Evolutionary conservation across 2,797 vertebrate species (phyloP), one percentile per base, ranked within the genome.

Genomic region (Characodon lateralis): DNA sequence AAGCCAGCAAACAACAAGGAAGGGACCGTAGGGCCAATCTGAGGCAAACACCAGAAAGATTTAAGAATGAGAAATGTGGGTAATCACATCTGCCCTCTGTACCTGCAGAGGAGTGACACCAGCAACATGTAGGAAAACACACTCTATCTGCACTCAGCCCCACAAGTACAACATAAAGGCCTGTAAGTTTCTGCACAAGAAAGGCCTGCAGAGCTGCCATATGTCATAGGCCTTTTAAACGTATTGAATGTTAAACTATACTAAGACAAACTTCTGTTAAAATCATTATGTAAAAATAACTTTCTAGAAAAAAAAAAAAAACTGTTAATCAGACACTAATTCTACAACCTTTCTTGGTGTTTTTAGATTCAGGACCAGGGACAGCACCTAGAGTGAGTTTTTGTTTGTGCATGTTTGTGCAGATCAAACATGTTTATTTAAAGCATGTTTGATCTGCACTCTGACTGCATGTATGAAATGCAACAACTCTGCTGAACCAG

Each of bases 101-200:
- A 68, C 65, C 65, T 68, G 65, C 39, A n/a, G 12, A 24, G 41
- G 24, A 68, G 41, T 68, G 39, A 68, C 65, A 68, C 65, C 65
- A 68, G 24, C 41, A 68, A 46, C 65, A 41, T 18, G 24, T 18
- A 66, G 10, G 22, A 22, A 65, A 5, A 20, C 31, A 20, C 61
- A 24, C 1, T 66, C 3, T 35, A 41, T 43, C 22, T 24, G 22
- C 18, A 41, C 20, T 66, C 39, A 66, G 20, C 22, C 39, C 22
- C 0, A 5, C 12, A 46, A 7, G 22, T 39, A 20, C 39, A 18
- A 46, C 12, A 46, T 46, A 6, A 46, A 26, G 20, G 4, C 35
- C 39, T 43, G 41, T 4, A 68, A 68, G 39, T 68, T 68, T 68
- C 22, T n/a, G 22, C 63, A 41, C 24, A 12, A 41, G 4, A 39